A percentile compares a stretch with the other conserved stretches of the same genome.
Evolutionary conservation across 2,888 invertebrate species (phyloP).

Genomic region (Epinotia nisella): DNA sequence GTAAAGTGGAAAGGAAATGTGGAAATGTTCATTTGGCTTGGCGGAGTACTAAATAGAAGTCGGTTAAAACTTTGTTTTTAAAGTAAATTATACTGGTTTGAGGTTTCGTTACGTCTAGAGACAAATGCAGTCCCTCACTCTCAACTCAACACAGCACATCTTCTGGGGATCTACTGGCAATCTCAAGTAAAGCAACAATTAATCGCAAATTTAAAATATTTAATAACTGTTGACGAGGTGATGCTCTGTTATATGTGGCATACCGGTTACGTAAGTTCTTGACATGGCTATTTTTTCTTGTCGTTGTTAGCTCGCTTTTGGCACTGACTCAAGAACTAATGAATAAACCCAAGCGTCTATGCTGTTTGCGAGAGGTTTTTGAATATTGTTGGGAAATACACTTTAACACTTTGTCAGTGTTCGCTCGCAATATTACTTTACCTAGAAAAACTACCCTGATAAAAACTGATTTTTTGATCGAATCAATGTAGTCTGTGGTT

Average conservation of each 20-base stretch:
- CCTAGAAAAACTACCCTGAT: background rate
- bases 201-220: conserved; percentile 24
- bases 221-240: conserved; percentile 37
- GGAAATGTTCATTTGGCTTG: too few relatives aligned
- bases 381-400: conserved; percentile 35
- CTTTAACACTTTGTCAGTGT: conserved; percentile 31
- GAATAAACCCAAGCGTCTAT: conserved; percentile 54
- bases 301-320: conserved; percentile 73
- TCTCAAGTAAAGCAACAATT: conserved; percentile 1
- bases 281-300: conserved; percentile 80
- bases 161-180: too few relatives aligned
- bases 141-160: too few relatives aligned
- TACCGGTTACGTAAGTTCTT: conserved; percentile 52
- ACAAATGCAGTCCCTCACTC: too few relatives aligned
- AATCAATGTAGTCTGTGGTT: conserved; percentile 5
- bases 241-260: conserved; percentile 36
- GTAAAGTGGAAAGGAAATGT: too few relatives aligned
- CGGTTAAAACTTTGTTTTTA: too few relatives aligned
- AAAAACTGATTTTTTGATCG: background rate
- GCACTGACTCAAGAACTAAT: conserved; percentile 72
- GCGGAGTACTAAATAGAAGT: too few relatives aligned
- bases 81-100: too few relatives aligned
- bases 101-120: too few relatives aligned
- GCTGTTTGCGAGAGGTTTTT: conserved; percentile 44
- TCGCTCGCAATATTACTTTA: conserved; percentile 10